Evolutionary conservation across 2,113 vertebrate genomes (phyloP).

Genomic region (Tachuris rubrigastra): DNA sequence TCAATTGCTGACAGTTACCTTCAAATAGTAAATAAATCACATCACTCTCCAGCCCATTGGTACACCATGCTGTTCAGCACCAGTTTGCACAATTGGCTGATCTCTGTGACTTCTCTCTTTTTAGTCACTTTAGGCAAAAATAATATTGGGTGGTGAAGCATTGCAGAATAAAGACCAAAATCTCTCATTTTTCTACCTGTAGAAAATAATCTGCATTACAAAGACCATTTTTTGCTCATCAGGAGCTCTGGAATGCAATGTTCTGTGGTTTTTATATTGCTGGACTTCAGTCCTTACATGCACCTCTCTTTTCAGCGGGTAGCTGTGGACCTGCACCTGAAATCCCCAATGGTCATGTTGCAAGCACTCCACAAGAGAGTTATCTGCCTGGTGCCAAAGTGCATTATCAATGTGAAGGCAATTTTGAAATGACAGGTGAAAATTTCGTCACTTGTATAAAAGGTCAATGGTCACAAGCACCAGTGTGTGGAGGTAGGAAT

Average conservation of each 20-base stretch:
- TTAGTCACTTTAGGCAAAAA: not conserved
- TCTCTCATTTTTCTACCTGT: not conserved
- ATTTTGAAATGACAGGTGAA: not conserved
- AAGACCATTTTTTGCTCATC: not conserved
- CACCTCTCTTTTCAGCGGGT: not conserved
- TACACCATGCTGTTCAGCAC: not conserved
- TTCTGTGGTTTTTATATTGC: not conserved
- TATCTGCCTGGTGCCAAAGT: not conserved
- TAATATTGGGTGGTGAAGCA: not conserved
- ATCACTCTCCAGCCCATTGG: not conserved
- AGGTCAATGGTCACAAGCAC: constrained; percentile 14
- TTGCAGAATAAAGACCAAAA: not conserved
- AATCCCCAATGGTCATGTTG: not conserved
- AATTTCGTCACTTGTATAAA: not conserved
- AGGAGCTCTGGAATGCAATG: not conserved
- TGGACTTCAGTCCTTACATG: not conserved
- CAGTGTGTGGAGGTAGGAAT: constrained; percentile 34
- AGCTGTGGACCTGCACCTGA: not conserved
- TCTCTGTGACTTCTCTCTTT: not conserved
- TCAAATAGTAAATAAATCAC: not conserved
- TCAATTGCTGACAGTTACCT: not conserved
- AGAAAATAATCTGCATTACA: not conserved
- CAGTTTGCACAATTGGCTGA: not conserved
- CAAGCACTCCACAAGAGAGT: not conserved
- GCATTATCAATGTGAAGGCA: constrained; percentile 6